phyloP scores from a whole-genome alignment of 2,888 invertebrate species.

The Vannuccia rotundouncinata region DNA sequence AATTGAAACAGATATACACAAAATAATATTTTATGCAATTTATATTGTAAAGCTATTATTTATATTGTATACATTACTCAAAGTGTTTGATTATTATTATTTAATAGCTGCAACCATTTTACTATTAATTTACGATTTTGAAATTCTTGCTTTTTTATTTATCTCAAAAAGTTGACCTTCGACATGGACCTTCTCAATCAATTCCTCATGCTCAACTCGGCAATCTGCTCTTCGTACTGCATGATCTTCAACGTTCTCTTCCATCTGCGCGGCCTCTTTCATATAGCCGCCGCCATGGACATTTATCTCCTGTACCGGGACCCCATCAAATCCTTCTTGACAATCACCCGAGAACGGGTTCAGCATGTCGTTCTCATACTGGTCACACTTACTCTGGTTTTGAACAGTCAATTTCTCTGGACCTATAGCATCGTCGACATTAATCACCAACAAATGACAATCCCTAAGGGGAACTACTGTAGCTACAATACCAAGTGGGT shows the following conservation, averaged over 20 bases:
- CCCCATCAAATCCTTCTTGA: not conserved
- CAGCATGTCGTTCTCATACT: constrained; percentile 10
- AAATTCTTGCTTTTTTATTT: no score
- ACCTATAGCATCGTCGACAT: constrained; percentile 4
- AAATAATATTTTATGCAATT: no score
- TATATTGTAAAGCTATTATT: no score
- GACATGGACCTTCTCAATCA: not conserved
- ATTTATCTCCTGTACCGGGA: not conserved
- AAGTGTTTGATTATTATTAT: no score
- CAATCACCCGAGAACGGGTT: not conserved
- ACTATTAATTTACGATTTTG: no score
- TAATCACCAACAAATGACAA: constrained; percentile 1
- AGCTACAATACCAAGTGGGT: constrained; percentile 25
- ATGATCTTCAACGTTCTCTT: not conserved
- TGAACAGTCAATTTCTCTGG: constrained; percentile 32
- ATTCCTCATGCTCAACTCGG: not conserved
- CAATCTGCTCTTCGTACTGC: not conserved
- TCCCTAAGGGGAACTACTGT: constrained; percentile 26
- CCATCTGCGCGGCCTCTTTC: not conserved
- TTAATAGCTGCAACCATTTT: no score
- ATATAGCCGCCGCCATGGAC: not conserved
- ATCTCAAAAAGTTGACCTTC: not conserved
- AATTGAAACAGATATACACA: no score
- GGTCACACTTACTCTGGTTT: not conserved
- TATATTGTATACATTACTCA: no score